These are phyloP conservation scores for Fulica atra DNA, from an alignment of 2,113 vertebrate genomes.

Conservation along the genomic window DNA sequence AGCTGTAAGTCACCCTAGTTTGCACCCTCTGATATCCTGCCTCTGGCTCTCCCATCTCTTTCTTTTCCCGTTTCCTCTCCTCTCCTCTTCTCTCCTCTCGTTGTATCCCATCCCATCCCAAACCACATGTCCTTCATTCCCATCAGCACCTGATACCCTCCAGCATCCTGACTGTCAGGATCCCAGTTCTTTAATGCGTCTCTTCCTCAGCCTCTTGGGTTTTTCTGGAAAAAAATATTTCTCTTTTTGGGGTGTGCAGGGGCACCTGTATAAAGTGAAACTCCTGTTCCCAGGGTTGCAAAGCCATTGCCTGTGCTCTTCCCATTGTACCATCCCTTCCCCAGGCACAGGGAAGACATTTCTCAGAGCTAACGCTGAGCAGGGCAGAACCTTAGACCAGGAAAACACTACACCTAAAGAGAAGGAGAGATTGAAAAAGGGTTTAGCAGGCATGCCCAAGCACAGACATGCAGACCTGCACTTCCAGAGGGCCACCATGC, in stretches of 20 bases:
- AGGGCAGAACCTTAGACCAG: background rate
- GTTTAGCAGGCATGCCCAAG: background rate
- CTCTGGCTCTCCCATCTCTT: background rate
- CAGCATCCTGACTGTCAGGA: no score
- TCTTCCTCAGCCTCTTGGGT: background rate
- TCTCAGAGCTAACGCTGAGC: background rate
- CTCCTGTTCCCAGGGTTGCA: background rate
- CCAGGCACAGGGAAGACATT: background rate
- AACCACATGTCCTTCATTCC: background rate
- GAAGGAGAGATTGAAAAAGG: background rate
- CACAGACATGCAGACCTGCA: background rate
- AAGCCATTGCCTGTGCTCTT: background rate
- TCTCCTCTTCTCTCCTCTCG: no score
- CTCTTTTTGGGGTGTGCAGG: background rate
- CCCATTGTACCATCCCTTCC: background rate
- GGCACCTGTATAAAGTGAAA: background rate
- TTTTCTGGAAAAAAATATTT: background rate
- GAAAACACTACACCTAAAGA: background rate
- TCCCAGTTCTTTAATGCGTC: background rate
- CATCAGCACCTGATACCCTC: background rate
- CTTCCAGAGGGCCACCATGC: fast-evolving
- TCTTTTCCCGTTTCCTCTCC: background rate
- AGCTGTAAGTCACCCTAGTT: background rate
- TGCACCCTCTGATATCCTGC: background rate
- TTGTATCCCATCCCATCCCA: background rate